phyloP scores from a whole-genome alignment of 2,797 vertebrate genomes.

The Limnodromus scolopaceus region DNA sequence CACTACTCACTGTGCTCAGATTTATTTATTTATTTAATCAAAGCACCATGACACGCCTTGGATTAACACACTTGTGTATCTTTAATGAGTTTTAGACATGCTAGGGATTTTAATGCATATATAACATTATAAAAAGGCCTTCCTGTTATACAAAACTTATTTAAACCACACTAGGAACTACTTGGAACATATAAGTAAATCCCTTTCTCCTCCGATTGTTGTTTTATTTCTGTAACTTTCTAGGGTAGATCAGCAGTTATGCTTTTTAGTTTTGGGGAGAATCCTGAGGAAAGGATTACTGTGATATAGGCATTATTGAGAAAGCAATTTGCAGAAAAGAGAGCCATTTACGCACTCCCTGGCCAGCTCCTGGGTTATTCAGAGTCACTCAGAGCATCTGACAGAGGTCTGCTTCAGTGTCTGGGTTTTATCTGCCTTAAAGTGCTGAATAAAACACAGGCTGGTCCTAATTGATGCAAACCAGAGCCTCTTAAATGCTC shows the following conservation, averaged over 20 bases:
- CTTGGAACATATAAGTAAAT: not conserved
- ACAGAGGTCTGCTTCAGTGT: not conserved
- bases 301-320: not conserved
- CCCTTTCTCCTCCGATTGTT: not conserved
- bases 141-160: not conserved
- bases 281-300: not conserved
- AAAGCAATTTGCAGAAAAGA: not conserved
- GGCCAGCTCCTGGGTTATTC: not conserved
- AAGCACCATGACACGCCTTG: not conserved
- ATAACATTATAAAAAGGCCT: not conserved
- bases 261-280: not conserved
- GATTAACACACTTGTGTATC: fast-evolving
- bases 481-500: not conserved
- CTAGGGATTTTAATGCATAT: not conserved
- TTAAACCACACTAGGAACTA: not conserved
- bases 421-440: not conserved
- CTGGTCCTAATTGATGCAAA: not conserved
- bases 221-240: not conserved
- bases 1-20: not conserved
- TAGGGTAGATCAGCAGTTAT: not conserved
- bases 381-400: not conserved
- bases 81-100: not conserved
- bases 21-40: not conserved
- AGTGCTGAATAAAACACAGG: not conserved
- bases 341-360: not conserved